These are phyloP conservation scores for Montipora capitata DNA, from an alignment of 92 coral and sea anemone genomes.

Conservation along the genomic window DNA sequence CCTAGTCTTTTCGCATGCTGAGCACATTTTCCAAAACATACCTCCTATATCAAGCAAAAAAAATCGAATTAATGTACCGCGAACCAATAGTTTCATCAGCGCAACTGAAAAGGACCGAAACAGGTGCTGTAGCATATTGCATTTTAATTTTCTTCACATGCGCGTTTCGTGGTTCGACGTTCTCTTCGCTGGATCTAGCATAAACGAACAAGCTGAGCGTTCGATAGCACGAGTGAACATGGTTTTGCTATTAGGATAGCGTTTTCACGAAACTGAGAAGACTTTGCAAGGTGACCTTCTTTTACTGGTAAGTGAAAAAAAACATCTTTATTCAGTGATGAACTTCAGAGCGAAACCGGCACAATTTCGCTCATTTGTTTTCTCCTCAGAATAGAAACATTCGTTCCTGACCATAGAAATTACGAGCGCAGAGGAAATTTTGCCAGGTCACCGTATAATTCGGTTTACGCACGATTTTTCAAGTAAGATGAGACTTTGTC, in stretches of 20 bases:
- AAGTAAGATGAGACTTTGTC: neutral
- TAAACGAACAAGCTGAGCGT: neutral
- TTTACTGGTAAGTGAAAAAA: no score
- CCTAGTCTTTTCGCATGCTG: neutral
- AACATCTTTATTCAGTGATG: no score
- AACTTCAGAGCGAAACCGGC: no score
- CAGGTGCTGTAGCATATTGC: constrained; percentile 25
- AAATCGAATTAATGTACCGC: neutral
- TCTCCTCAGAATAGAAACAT: no score
- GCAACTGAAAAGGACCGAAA: neutral
- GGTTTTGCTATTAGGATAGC: neutral
- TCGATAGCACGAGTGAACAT: no score
- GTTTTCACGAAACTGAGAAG: no score
- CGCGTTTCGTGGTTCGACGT: neutral
- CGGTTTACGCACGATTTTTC: no score
- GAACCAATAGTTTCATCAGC: constrained; percentile 22
- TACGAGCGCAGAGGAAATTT: no score
- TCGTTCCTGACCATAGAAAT: no score
- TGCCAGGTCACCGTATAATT: no score
- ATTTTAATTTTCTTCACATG: constrained; percentile 3
- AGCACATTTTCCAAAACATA: neutral
- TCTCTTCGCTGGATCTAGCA: constrained; percentile 10
- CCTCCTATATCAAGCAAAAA: neutral
- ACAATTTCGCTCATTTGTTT: no score
- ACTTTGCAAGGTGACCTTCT: no score